Evolutionary conservation across 2,113 vertebrate genomes (phyloP), one percentile per base, ranked within the genome.

Genomic region (Ahaetulla prasina): DNA sequence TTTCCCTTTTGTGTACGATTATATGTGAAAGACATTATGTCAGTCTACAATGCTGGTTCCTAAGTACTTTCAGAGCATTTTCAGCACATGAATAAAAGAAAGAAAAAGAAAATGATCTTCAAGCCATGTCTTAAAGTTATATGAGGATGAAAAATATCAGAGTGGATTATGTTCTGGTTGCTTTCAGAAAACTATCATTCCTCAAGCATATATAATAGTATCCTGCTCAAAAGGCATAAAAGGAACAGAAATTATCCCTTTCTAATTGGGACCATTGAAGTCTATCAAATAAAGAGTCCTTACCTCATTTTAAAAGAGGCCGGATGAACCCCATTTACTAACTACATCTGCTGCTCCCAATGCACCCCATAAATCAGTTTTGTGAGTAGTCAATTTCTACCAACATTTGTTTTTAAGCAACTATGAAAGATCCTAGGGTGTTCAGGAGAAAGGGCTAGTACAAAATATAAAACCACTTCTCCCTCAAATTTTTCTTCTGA

Each of bases 391-490:
- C 27, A 43, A 50, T n/a, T 5, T 22, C 43, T 14, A 39, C 14
- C 9, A 49, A 16, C 35, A 80, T 80, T 74, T 20, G 20, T 86
- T 88, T 52, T 54, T 18, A 88, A 88, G n/a, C 35, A 80, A 53
- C 16, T 45, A 2, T 4, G 54, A 54, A 80, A 50, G 49, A 11
- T 30, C 35, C 55, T 87, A 60, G 11, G 50, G 55, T 10, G 16
- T 43, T 39, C 5, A 53, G 30, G 85, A 0, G 80, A 22, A 92
- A 94, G 92, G 92, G 3, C 16, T 3, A 88, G 11, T 86, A 68
- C 12, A 12, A 92, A 93, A 86, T 50, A 87, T 20, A 39, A 54
- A 87, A n/a, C 27, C n/a, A 87, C 0, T 89, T 94, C 93, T 54
- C 22, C 52, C 25, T 1, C 0, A 0, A 2, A 63, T 6, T 43